Conservation (phyloP, 2,797 vertebrate genomes). For the Paguma larvata region DNA sequence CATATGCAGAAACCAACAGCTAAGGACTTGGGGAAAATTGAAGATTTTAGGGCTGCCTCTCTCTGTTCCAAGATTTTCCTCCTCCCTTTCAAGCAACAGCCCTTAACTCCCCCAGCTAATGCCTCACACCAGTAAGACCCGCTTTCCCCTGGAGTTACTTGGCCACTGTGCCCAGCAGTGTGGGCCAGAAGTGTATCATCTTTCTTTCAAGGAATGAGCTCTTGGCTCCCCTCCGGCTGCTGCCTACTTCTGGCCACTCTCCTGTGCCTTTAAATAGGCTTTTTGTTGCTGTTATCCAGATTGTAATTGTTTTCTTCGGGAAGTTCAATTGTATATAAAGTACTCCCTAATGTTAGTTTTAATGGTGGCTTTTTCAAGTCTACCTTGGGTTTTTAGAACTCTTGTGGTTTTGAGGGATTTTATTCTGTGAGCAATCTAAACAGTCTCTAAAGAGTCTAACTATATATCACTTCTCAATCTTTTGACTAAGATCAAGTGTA, state of each 20-base stretch:
- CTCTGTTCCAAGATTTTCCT: not conserved
- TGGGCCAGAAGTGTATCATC: not conserved
- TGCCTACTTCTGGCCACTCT: not conserved
- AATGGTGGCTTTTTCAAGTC: not conserved
- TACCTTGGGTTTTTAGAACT: constrained; percentile 13
- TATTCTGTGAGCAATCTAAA: not conserved
- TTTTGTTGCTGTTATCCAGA: not conserved
- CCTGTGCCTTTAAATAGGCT: not conserved
- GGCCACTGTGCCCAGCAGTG: not conserved
- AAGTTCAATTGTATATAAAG: not conserved
- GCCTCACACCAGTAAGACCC: not conserved
- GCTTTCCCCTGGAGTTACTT: not conserved
- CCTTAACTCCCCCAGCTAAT: not conserved
- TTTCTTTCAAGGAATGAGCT: not conserved
- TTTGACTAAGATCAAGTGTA: not conserved
- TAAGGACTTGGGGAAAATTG: not conserved
- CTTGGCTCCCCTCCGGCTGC: not conserved
- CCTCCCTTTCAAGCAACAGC: not conserved
- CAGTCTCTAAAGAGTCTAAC: not conserved
- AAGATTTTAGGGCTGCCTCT: not conserved
- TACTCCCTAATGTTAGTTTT: not conserved
- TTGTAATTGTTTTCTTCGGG: not conserved
- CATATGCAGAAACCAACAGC: not conserved
- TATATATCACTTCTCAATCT: not conserved
- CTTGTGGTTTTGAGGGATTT: not conserved